phyloP scores from a whole-genome alignment of 92 coral and sea anemone genomes.

The Scolanthus callimorphus region DNA sequence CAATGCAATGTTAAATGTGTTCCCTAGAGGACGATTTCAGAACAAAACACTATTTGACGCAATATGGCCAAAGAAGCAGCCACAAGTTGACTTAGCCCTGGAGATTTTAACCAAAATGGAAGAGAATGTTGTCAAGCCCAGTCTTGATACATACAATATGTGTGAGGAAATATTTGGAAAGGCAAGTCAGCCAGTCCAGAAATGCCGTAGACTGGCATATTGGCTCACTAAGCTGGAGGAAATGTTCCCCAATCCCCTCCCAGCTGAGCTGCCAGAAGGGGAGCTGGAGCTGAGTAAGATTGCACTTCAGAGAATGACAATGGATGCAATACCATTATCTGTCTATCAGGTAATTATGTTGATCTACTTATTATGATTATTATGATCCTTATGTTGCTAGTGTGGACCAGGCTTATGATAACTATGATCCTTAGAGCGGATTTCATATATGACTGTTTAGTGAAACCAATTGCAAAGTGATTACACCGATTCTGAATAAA shows the following conservation, averaged over 20 bases:
- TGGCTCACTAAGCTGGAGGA: slow-evolving; percentile 93
- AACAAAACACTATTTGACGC: slow-evolving; percentile 92
- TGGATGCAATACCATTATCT: slow-evolving; percentile 47
- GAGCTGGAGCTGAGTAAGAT: slow-evolving; percentile 71
- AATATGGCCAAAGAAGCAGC: slow-evolving; percentile 93
- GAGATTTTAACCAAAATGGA: slow-evolving; percentile 93
- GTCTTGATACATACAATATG: slow-evolving; percentile 75
- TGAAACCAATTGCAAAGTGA: no score
- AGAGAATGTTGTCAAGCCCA: slow-evolving; percentile 83
- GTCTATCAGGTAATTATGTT: slow-evolving; percentile 60
- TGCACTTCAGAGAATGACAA: slow-evolving; percentile 78
- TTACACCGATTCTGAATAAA: no score
- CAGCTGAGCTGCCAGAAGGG: slow-evolving; percentile 68
- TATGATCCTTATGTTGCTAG: no score
- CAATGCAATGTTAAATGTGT: slow-evolving; percentile 70
- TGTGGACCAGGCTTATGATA: no score
- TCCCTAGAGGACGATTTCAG: slow-evolving; percentile 86
- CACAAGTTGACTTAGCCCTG: slow-evolving; percentile 88
- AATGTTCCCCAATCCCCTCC: slow-evolving; percentile 96
- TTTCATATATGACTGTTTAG: no score
- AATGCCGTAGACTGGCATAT: slow-evolving; percentile 79
- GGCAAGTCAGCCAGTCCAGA: slow-evolving; percentile 94
- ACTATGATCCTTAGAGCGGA: no score
- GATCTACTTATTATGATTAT: no score
- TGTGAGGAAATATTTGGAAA: slow-evolving; percentile 84